Conservation (phyloP, 2,797 vertebrate genomes). For the Chanos chanos region DNA sequence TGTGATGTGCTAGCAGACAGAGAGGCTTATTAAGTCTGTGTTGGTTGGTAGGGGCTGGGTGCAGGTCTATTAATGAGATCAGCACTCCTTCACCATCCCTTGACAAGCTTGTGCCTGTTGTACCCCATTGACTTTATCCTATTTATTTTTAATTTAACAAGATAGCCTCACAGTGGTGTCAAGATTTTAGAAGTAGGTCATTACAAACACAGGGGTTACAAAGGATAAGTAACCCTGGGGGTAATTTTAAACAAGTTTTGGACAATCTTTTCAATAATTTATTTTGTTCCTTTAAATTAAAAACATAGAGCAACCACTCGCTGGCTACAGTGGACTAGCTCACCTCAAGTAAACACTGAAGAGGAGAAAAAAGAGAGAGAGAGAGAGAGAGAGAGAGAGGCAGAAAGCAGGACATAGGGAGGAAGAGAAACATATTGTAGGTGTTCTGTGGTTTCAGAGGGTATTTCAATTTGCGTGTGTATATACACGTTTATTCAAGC, state of each 20-base stretch:
- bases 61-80: slow-evolving; percentile 39
- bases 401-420: neutral
- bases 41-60: slow-evolving; percentile 18
- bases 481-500: neutral
- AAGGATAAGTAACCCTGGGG: no score
- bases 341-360: slow-evolving; percentile 9
- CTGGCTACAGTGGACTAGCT: slow-evolving; percentile 20
- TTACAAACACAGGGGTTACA: no score
- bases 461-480: neutral
- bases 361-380: neutral
- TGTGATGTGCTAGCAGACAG: slow-evolving; percentile 29
- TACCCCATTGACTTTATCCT: no score
- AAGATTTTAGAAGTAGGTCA: no score
- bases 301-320: neutral
- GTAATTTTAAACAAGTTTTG: no score
- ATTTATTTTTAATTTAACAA: no score
- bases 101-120: slow-evolving; percentile 8
- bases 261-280: no score
- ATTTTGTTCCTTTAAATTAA: no score
- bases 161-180: no score
- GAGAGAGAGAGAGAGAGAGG: no score
- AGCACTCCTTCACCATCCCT: slow-evolving; percentile 13
- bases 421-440: neutral
- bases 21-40: slow-evolving; percentile 39
- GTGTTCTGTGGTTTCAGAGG: slow-evolving; percentile 3